Evolutionary conservation across 23 tunicate species (phyloP).

Genomic region (Botrylloides violaceus): DNA sequence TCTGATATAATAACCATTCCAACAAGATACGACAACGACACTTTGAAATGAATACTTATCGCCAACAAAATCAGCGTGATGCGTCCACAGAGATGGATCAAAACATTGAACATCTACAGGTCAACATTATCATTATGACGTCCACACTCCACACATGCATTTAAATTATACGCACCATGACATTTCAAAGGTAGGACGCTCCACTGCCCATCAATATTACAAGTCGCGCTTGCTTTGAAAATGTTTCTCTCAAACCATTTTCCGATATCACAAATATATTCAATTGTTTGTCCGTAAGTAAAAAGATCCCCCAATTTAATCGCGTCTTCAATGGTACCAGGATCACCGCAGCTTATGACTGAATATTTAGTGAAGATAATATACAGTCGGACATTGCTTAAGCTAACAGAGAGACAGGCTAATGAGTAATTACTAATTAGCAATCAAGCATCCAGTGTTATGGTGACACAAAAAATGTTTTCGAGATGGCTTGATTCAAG

Average conservation of each 20-base stretch:
- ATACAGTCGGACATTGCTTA: too few relatives aligned
- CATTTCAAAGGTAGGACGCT: neutral
- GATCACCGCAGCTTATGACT: constrained; percentile 35
- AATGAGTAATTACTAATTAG: too few relatives aligned
- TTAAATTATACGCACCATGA: neutral
- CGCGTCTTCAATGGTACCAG: constrained; percentile 15
- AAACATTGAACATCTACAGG: constrained; percentile 45
- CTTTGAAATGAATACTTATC: constrained; percentile 30
- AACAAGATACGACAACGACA: constrained; percentile 31
- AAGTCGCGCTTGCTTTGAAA: constrained; percentile 8
- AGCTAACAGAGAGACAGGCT: too few relatives aligned
- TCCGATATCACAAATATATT: constrained; percentile 30
- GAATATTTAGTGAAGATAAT: neutral
- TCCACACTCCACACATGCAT: too few relatives aligned
- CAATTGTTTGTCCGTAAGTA: constrained; percentile 19
- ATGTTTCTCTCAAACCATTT: constrained; percentile 41
- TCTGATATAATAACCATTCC: constrained; percentile 36
- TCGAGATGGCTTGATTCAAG: too few relatives aligned
- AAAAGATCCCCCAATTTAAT: constrained; percentile 8
- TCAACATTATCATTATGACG: too few relatives aligned
- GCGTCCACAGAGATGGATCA: constrained; percentile 24
- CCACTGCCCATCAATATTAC: constrained; percentile 37
- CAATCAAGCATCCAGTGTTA: too few relatives aligned
- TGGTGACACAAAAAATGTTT: too few relatives aligned
- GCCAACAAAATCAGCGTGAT: constrained; percentile 33